These are phyloP conservation scores for Sminthopsis crassicaudata DNA, from an alignment of 2,113 vertebrate genomes.

Conservation along the genomic window DNA sequence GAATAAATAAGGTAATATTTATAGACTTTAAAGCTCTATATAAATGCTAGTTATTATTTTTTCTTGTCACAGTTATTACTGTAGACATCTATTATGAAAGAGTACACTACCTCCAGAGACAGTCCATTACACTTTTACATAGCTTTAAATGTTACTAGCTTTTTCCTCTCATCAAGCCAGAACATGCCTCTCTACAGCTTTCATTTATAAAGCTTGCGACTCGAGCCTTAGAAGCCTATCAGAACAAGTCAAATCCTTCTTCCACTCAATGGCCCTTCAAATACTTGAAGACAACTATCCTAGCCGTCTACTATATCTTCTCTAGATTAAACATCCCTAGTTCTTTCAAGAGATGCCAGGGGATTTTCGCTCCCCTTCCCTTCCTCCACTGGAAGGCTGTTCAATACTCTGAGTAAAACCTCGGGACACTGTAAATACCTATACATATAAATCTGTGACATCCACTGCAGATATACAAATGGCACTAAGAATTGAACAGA, in stretches of 20 bases:
- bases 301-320: neutral
- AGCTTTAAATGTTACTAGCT: neutral
- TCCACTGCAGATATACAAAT: neutral
- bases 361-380: neutral
- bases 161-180: neutral
- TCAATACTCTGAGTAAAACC: neutral
- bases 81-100: neutral
- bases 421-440: neutral
- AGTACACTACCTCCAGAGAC: neutral
- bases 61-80: neutral
- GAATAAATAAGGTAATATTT: neutral
- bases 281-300: neutral
- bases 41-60: neutral
- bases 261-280: neutral
- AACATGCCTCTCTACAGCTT: neutral
- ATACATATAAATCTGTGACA: neutral
- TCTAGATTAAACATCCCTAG: neutral
- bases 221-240: neutral
- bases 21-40: neutral
- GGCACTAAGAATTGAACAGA: neutral
- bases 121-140: neutral
- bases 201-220: neutral
- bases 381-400: neutral
- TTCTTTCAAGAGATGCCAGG: neutral
- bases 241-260: neutral